These are phyloP conservation scores for Malacoctenus gilli DNA, from an alignment of 2,797 vertebrate genomes.

Conservation along the genomic window DNA sequence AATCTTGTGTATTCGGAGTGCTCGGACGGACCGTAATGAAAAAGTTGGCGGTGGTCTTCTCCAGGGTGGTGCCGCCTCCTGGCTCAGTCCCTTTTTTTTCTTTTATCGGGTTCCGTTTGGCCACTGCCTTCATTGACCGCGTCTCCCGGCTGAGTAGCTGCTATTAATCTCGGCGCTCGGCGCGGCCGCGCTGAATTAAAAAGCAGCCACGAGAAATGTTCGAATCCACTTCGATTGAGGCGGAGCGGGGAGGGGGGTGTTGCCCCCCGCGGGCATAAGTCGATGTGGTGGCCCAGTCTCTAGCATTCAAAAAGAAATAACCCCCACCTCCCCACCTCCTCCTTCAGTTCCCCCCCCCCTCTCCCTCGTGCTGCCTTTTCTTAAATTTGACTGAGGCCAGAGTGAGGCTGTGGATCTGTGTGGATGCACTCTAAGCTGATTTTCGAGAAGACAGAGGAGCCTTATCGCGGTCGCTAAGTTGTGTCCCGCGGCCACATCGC, in stretches of 20 bases:
- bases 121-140: slow-evolving; percentile 64
- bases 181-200: slow-evolving; percentile 67
- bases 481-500: slow-evolving; percentile 69
- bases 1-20: no score
- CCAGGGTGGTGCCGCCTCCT: slow-evolving; percentile 11
- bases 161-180: slow-evolving; percentile 71
- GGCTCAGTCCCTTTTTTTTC: slow-evolving; percentile 46
- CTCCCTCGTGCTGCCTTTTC: slow-evolving; percentile 34
- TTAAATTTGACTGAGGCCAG: slow-evolving; percentile 61
- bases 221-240: slow-evolving; percentile 53
- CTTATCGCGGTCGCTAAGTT: slow-evolving; percentile 75
- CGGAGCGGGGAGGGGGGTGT: slow-evolving; percentile 15
- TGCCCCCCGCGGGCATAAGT: neutral
- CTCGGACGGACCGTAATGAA: no score
- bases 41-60: neutral
- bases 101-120: slow-evolving; percentile 63
- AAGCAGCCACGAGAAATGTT: slow-evolving; percentile 53
- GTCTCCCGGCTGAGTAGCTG: slow-evolving; percentile 62
- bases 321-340: neutral
- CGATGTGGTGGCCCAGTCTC: neutral
- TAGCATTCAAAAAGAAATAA: neutral
- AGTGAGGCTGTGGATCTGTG: slow-evolving; percentile 60
- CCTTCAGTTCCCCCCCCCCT: slow-evolving; percentile 5
- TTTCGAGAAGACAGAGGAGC: slow-evolving; percentile 69
- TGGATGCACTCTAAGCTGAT: slow-evolving; percentile 76